Conservation (phyloP, 2,888 invertebrate genomes). For the Eupithecia exiguata region DNA sequence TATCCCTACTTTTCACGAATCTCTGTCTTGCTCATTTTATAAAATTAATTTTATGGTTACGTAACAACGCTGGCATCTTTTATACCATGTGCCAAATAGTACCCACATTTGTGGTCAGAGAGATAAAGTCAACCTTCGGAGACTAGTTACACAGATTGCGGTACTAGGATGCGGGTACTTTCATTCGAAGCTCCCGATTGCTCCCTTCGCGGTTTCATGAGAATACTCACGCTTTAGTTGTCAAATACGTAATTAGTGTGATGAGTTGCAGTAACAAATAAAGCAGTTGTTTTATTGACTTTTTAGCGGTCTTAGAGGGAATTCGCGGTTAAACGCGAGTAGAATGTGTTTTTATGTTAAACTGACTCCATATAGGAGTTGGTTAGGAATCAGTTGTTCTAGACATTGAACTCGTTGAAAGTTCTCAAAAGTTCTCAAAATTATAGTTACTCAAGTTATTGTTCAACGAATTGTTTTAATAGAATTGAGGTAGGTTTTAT, state of each 20-base stretch:
- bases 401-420: constrained; percentile 16
- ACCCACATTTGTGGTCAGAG: background rate
- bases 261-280: constrained; percentile 41
- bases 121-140: constrained; percentile 7
- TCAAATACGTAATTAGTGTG: constrained; percentile 45
- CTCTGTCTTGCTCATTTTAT: background rate
- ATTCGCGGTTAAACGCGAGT: constrained; percentile 17
- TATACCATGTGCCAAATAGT: background rate
- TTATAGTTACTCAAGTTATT: background rate
- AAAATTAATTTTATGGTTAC: background rate
- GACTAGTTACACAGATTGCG: constrained; percentile 6
- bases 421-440: constrained; percentile 7
- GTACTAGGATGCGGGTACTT: constrained; percentile 8
- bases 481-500: background rate
- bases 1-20: background rate
- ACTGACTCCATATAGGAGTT: constrained; percentile 14
- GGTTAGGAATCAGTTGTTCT: background rate
- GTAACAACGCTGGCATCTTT: background rate
- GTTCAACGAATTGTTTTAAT: background rate
- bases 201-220: constrained; percentile 29
- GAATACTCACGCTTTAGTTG: constrained; percentile 41
- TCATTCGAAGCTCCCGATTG: constrained; percentile 16
- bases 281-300: constrained; percentile 26
- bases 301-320: constrained; percentile 35
- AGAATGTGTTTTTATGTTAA: constrained; percentile 22